Evolutionary conservation across 2,113 vertebrate genomes (phyloP).

Genomic region (Synchiropus splendidus): DNA sequence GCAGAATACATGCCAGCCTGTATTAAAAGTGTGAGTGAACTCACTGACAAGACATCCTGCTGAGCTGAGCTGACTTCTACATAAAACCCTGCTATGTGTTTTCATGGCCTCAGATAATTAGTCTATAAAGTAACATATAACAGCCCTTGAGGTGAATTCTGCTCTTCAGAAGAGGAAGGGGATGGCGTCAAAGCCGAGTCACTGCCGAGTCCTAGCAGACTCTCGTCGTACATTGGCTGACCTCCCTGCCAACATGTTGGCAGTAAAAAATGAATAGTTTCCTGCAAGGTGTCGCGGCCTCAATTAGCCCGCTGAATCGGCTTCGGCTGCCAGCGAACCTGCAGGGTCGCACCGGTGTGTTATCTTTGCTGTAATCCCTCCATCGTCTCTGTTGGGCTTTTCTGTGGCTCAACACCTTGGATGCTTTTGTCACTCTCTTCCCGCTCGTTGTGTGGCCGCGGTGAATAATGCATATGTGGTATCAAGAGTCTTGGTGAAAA

Average conservation of each 20-base stretch:
- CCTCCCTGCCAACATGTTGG: conserved; percentile 25
- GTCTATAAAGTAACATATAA: too few species aligned
- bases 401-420: too few species aligned
- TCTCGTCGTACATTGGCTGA: conserved; percentile 27
- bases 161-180: too few species aligned
- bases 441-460: conserved; percentile 2
- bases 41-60: too few species aligned
- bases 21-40: too few species aligned
- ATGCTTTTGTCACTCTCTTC: background rate
- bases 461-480: background rate
- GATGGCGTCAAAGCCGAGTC: too few species aligned
- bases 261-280: conserved; percentile 37
- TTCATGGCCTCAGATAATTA: too few species aligned
- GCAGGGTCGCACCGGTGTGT: conserved; percentile 16
- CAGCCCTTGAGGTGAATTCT: conserved; percentile 17
- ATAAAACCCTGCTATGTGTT: too few species aligned
- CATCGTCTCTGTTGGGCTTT: background rate
- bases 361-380: conserved; percentile 17
- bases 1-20: too few species aligned
- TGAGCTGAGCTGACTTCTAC: too few species aligned
- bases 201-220: too few species aligned
- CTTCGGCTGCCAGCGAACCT: conserved; percentile 30
- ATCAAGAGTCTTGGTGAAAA: background rate
- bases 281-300: conserved; percentile 43
- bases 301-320: conserved; percentile 40